A percentile compares a stretch with the other conserved stretches of the same genome.
phyloP scores from a whole-genome alignment of 2,888 invertebrate species.

The Xylophagus ater region DNA sequence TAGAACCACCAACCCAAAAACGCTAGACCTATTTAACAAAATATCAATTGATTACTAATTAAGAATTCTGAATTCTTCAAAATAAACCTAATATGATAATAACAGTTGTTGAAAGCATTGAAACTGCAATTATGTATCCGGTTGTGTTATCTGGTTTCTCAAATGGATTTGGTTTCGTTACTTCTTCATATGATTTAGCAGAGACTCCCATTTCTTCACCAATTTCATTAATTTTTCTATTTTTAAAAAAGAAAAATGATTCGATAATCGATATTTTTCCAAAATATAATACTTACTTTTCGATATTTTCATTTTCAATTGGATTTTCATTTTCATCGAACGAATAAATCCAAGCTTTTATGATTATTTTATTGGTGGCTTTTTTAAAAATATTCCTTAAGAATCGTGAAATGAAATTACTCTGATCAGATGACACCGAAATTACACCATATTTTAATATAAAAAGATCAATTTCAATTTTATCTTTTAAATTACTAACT shows the following conservation, averaged over 20 bases:
- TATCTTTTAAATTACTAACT: constrained; percentile 12
- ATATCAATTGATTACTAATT: background rate
- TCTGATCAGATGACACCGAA: background rate
- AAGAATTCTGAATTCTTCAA: background rate
- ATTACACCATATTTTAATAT: constrained; percentile 16
- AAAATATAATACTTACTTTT: constrained; percentile 16
- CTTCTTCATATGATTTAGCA: constrained; percentile 4
- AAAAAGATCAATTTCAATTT: constrained; percentile 14
- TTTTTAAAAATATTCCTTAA: background rate
- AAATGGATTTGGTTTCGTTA: background rate
- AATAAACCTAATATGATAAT: constrained; percentile 17
- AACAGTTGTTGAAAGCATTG: constrained; percentile 16
- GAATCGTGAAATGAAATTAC: background rate
- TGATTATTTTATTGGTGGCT: background rate
- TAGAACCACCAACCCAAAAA: constrained; percentile 10
- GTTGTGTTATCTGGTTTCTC: background rate
- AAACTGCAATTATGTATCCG: constrained; percentile 17
- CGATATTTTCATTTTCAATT: constrained; percentile 17
- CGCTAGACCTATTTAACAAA: background rate
- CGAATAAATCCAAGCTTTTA: constrained; percentile 24
- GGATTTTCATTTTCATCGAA: constrained; percentile 15
- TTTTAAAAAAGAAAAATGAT: constrained; percentile 4
- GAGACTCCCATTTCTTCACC: background rate
- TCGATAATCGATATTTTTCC: background rate
- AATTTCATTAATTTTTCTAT: constrained; percentile 7